Base-by-base conservation (phyloP, 1,140 invertebrate genomes). In the Panagrolaimus sp. region DNA sequence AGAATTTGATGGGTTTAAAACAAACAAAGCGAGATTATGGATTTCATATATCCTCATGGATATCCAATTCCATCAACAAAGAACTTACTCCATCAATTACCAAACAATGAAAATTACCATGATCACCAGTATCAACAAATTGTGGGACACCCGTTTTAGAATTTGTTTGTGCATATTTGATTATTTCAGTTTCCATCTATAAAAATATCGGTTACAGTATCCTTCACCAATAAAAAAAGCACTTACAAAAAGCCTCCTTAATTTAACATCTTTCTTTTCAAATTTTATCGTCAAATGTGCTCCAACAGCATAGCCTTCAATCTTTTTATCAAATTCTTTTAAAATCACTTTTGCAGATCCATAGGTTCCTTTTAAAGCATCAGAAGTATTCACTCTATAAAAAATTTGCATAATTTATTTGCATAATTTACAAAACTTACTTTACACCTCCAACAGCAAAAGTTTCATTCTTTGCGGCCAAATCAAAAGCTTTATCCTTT, bases 251-350 rank as follows among this genome's bases (percentile, higher is more conserved):
- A 58, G 14, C 52, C 28, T 58, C 17, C 28, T 58, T 26, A 58
- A 12, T 28, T 58, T 58, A 6, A 28, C 17, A 2, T 4, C 15
- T n/a, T 58, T 10, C 17, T 17, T 58, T 17, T 58, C 52, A 58
- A 26, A 58, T 14, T 58, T 58, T 28, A 58, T 26, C 12, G 21
- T 58, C 4, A 58, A 21, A 21, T 58, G 52, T 14, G 52, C 52
- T 12, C 52, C 52, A 21, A 28, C 52, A 21, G 52, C 14, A 10
- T 26, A 26, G 5, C 21, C 28, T 12, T 58, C 52, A 58, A 58
- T 58, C n/a, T 58, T 58, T 28, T 58, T 58, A 24, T 58, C 52
- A 21, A 58, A 12, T 58, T 58, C 52, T 58, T 58, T 58, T 14
- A 28, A 26, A 4, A 58, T 26, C 21, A 28, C 52, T 21, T n/a